Percentiles rank a stretch among this genome's conserved stretches.
Evolutionary conservation across 2,888 invertebrate species (phyloP).

Genomic region (Agrochola lota): DNA sequence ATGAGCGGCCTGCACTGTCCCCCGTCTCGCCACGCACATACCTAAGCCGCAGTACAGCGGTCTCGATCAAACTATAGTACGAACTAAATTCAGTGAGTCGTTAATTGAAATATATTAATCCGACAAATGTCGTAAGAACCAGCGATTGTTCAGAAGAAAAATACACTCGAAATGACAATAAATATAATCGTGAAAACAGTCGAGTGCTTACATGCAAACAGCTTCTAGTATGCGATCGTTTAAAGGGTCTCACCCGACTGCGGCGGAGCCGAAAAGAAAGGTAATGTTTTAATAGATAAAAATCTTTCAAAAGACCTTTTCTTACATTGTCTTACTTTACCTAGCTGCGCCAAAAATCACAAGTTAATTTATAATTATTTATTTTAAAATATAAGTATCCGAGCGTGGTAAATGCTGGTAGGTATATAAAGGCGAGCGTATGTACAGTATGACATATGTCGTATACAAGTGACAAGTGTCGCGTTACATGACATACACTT

Average conservation of each 20-base stretch:
- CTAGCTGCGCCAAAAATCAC: slow-evolving; percentile 33
- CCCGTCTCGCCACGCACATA: too few relatives aligned
- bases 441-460: slow-evolving; percentile 37
- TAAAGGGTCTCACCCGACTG: too few relatives aligned
- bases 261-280: too few relatives aligned
- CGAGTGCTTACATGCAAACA: not conserved
- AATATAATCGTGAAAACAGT: not conserved
- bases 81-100: too few relatives aligned
- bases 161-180: not conserved
- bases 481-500: slow-evolving; percentile 98
- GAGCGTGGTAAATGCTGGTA: slow-evolving; percentile 48
- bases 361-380: slow-evolving; percentile 17
- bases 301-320: too few relatives aligned
- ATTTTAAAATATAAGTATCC: slow-evolving; percentile 1
- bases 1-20: too few relatives aligned
- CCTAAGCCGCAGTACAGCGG: too few relatives aligned
- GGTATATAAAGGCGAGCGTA: slow-evolving; percentile 31
- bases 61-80: too few relatives aligned
- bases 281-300: too few relatives aligned
- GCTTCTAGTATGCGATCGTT: not conserved
- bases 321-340: too few relatives aligned
- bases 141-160: not conserved
- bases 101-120: too few relatives aligned
- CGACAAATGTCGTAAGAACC: not conserved
- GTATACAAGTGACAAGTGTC: not conserved